Evolutionary conservation across 2,113 vertebrate genomes (phyloP).

Genomic region (Bostrychus sinensis): DNA sequence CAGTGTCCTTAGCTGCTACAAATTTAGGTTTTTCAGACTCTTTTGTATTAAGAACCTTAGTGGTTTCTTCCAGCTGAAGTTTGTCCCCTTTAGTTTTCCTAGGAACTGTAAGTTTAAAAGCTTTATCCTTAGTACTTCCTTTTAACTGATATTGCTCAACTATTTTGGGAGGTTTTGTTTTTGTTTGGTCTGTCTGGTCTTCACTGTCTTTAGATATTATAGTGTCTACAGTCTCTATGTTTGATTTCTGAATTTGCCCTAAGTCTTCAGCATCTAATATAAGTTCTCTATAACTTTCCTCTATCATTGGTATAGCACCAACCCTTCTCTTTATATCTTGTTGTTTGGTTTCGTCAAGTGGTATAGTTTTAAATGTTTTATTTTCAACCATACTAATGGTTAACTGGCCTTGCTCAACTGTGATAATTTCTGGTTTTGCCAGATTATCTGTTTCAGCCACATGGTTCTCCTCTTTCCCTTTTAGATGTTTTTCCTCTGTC

Average conservation of each 20-base stretch:
- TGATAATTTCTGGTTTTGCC: background rate
- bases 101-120: background rate
- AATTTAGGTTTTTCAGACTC: no score
- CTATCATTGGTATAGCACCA: background rate
- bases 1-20: no score
- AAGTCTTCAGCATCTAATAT: background rate
- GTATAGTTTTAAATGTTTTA: conserved; percentile 10
- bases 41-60: no score
- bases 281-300: background rate
- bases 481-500: no score
- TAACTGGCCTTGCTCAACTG: background rate
- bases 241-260: background rate
- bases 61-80: no score
- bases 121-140: background rate
- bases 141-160: background rate
- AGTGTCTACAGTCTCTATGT: background rate
- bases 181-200: background rate
- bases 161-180: background rate
- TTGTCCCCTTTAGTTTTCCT: background rate
- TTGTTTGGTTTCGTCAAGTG: background rate
- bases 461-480: no score
- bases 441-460: background rate
- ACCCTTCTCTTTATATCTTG: background rate
- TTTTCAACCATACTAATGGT: background rate
- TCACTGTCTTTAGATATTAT: conserved; percentile 1